These are phyloP conservation scores for Lepilemur ruficaudatus DNA, from an alignment of 2,797 vertebrate species.

Conservation along the genomic window DNA sequence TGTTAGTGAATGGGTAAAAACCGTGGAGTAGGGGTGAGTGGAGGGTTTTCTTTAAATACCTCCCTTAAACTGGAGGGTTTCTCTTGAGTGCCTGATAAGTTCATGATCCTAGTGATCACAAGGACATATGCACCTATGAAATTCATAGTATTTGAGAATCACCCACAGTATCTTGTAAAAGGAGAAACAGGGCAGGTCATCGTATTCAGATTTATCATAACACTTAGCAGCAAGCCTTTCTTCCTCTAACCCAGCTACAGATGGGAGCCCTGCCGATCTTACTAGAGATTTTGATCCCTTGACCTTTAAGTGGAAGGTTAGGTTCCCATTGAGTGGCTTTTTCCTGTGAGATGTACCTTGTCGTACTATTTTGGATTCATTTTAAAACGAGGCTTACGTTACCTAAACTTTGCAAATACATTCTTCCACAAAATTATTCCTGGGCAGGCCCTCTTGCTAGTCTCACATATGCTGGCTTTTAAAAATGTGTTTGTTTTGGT, in stretches of 20 bases:
- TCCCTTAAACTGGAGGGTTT: not conserved
- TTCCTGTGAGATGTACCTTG: not conserved
- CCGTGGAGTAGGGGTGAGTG: not conserved
- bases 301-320: slow-evolving; percentile 54
- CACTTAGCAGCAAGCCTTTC: not conserved
- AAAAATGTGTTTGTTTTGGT: not conserved
- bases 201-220: not conserved
- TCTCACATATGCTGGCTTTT: not conserved
- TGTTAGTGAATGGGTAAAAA: not conserved
- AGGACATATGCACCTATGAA: not conserved
- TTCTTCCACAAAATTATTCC: slow-evolving; percentile 16
- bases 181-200: not conserved
- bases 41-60: not conserved
- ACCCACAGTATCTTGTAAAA: not conserved
- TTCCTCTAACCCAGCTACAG: not conserved
- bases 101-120: not conserved
- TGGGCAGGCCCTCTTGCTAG: not conserved
- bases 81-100: not conserved
- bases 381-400: not conserved
- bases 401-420: slow-evolving; percentile 29
- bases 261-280: not conserved
- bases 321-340: not conserved
- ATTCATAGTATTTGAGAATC: slow-evolving; percentile 9
- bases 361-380: slow-evolving; percentile 22
- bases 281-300: slow-evolving; percentile 7